Evolutionary conservation across 2,888 invertebrate species (phyloP).

Genomic region (Nemoura dubitans): DNA sequence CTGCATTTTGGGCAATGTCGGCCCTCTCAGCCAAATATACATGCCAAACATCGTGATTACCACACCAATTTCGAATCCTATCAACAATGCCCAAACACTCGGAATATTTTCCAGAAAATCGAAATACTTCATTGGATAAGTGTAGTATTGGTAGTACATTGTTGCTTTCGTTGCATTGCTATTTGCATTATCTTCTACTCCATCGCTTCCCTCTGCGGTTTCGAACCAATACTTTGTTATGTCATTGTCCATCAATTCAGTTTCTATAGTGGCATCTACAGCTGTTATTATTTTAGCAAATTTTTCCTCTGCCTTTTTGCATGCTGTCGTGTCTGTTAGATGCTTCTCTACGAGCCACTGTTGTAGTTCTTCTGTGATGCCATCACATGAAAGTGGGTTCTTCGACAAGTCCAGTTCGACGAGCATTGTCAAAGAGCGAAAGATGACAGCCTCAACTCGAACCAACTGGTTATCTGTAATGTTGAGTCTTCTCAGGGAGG

Average conservation of each 20-base stretch:
- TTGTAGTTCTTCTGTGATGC: conserved; percentile 60
- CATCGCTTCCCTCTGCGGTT: conserved; percentile 49
- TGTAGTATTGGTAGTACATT: not conserved
- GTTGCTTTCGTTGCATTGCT: not conserved
- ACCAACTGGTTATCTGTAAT: conserved; percentile 70
- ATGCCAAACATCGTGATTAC: conserved; percentile 41
- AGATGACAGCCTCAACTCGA: conserved; percentile 62
- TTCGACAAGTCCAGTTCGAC: conserved; percentile 65
- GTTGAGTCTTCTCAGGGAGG: conserved; percentile 67
- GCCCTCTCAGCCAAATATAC: conserved; percentile 36
- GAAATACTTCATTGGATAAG: not conserved
- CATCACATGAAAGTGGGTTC: conserved; percentile 68
- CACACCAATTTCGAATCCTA: conserved; percentile 45
- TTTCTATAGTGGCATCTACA: conserved; percentile 57
- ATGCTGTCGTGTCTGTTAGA: conserved; percentile 63
- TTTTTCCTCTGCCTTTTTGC: conserved; percentile 60
- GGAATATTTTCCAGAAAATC: conserved; percentile 44
- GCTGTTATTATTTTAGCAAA: conserved; percentile 67
- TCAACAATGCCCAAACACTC: conserved; percentile 44
- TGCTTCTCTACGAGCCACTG: conserved; percentile 60
- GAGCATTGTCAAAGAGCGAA: conserved; percentile 63
- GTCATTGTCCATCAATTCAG: conserved; percentile 35
- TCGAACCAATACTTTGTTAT: conserved; percentile 37
- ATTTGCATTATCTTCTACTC: conserved; percentile 52
- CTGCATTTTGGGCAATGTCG: not conserved